Conservation (phyloP, 92 coral and sea anemone species). For the Actinernus sp. region DNA sequence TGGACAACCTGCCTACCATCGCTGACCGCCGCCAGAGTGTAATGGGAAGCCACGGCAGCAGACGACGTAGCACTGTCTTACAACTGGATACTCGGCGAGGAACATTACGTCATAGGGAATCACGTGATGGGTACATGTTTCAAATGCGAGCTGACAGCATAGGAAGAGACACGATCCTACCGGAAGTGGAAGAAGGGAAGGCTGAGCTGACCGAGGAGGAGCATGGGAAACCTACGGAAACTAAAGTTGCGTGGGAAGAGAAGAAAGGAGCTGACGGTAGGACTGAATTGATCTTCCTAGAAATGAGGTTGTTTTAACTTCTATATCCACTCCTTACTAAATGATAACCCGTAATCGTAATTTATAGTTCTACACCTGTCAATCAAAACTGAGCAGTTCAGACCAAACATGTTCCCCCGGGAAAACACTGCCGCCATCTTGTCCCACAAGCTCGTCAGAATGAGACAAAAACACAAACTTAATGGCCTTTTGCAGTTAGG, state of each 20-base stretch:
- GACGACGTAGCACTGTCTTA: constrained; percentile 44
- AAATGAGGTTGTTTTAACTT: too few relatives aligned
- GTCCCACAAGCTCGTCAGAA: too few relatives aligned
- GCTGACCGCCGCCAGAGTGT: background rate
- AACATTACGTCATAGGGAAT: constrained; percentile 23
- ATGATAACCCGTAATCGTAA: too few relatives aligned
- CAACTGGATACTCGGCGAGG: constrained; percentile 55
- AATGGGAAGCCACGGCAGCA: constrained; percentile 25
- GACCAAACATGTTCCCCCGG: too few relatives aligned
- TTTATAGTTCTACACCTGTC: too few relatives aligned
- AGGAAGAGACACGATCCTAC: background rate
- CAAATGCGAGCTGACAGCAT: constrained; percentile 6
- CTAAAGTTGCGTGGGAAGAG: constrained; percentile 9
- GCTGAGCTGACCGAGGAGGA: background rate
- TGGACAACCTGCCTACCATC: background rate
- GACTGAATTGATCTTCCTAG: too few relatives aligned
- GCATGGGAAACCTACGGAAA: background rate
- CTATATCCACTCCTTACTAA: too few relatives aligned
- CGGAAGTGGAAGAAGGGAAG: constrained; percentile 12
- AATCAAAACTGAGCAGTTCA: too few relatives aligned
- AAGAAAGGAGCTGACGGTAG: constrained; percentile 2
- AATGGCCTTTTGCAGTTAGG: too few relatives aligned
- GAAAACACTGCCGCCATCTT: too few relatives aligned
- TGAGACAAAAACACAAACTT: too few relatives aligned
- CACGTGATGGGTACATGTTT: background rate